Evolutionary conservation across 2,888 invertebrate species (phyloP), one percentile per base, ranked within the genome.

Genomic region (Agonum fuliginosum): DNA sequence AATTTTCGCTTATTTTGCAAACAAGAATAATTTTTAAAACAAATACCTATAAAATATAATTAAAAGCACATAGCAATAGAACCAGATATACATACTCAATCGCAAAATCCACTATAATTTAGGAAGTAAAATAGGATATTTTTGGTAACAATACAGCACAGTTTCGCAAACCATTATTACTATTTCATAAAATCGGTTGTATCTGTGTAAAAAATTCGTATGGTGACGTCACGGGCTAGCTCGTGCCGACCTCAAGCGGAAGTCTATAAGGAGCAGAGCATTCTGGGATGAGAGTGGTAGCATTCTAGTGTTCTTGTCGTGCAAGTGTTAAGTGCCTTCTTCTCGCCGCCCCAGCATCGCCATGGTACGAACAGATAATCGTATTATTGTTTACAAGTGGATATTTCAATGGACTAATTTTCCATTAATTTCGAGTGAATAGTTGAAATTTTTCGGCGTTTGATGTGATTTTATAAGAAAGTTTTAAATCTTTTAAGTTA

Each of bases 161-260:
- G 43, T 19, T 62, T 74, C 73, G 74, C 74, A 74, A 74, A 62
- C 74, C 27, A 74, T 74, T 74, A 74, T 74, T 74, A 74, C 65
- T 74, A 74, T 74, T 74, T 62, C 65, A 65, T 41, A 74, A 74
- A 74, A 74, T 58, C 74, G 43, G 74, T 74, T 62, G 74, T 74
- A 74, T 65, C 20, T 19, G 24, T n/a, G 46, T 41, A 46, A 74
- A 74, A 74, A 74, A 74, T 41, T 3, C n/a, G 19, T 67, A 12
- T 4, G 10, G 30, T 62, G 74, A 74, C 74, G 74, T 74, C 74
- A 74, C 43, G 10, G 37, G 24, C 46, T 46, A 46, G 46, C 46
- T 27, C 22, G 43, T 20, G 14, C 17, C 37, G 73, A 65, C 74
- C 62, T 62, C 74, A 71, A 20, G 10, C 62, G 41, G 65, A 30